Conservation (phyloP, 2,113 vertebrate genomes). For the Apodemus sylvaticus region DNA sequence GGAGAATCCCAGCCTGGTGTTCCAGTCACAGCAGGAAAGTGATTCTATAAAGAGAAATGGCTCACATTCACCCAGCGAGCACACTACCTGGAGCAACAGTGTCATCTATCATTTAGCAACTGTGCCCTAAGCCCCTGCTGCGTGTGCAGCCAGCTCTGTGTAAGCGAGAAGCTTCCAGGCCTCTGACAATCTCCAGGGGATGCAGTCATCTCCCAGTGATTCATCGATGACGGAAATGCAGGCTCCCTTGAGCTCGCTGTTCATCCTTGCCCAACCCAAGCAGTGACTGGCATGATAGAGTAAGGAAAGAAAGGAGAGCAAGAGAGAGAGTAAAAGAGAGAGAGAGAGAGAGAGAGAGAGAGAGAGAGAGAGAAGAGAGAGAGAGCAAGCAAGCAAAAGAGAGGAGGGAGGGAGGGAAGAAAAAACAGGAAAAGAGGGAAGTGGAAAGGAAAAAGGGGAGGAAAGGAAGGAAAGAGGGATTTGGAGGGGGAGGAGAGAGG, state of each 20-base stretch:
- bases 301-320: not conserved
- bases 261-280: slow-evolving; percentile 29
- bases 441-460: not conserved
- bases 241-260: not conserved
- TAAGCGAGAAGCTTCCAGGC: not conserved
- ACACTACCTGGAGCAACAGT: not conserved
- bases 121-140: not conserved
- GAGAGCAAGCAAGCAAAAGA: too few relatives aligned
- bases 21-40: not conserved
- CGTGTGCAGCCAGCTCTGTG: not conserved
- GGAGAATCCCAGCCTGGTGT: not conserved
- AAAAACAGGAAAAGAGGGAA: fast-evolving
- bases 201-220: slow-evolving; percentile 40
- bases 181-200: slow-evolving; percentile 19
- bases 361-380: not conserved
- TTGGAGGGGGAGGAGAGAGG: not conserved
- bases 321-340: not conserved
- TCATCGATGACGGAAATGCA: slow-evolving; percentile 15
- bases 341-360: not conserved
- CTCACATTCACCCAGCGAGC: not conserved
- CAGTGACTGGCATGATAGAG: not conserved
- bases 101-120: slow-evolving; percentile 24
- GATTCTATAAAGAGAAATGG: slow-evolving; percentile 34
- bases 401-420: not conserved
- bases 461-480: not conserved